Evolutionary conservation across 2,113 vertebrate genomes (phyloP).

Genomic region (Neogobius melanostomus): DNA sequence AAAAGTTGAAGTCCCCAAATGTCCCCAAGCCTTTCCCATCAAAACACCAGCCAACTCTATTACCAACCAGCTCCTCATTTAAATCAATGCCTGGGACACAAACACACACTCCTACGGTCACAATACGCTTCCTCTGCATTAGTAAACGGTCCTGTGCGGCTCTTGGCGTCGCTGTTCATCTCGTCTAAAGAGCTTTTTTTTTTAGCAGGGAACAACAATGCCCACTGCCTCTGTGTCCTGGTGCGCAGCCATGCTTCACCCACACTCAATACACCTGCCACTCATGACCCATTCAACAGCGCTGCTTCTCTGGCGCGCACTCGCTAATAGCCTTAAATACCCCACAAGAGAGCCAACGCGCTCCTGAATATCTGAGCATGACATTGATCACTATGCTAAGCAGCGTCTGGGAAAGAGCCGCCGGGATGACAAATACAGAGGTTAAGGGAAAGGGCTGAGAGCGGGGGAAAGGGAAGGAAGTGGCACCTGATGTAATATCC

Average conservation of each 20-base stretch:
- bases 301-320: constrained; percentile 28
- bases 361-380: constrained; percentile 9
- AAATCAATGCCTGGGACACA: constrained; percentile 20
- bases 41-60: constrained; percentile 11
- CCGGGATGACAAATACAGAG: constrained; percentile 20
- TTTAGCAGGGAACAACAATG: constrained; percentile 39
- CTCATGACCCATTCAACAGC: constrained; percentile 51
- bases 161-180: constrained; percentile 36
- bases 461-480: neutral
- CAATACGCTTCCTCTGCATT: constrained; percentile 38
- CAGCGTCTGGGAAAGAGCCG: constrained; percentile 7
- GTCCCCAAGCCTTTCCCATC: constrained; percentile 26
- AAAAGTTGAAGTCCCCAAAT: constrained; percentile 7
- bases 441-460: neutral
- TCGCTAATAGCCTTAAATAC: constrained; percentile 36
- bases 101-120: constrained; percentile 6
- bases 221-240: constrained; percentile 36
- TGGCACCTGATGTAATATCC: constrained; percentile 31
- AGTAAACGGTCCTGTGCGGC: constrained; percentile 34
- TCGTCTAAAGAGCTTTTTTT: constrained; percentile 44
- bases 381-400: constrained; percentile 42
- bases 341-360: constrained; percentile 6
- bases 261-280: constrained; percentile 53
- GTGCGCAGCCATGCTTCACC: constrained; percentile 43
- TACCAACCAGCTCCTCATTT: constrained; percentile 23